Conservation (phyloP, 2,113 vertebrate species). For the Eptesicus fuscus region DNA sequence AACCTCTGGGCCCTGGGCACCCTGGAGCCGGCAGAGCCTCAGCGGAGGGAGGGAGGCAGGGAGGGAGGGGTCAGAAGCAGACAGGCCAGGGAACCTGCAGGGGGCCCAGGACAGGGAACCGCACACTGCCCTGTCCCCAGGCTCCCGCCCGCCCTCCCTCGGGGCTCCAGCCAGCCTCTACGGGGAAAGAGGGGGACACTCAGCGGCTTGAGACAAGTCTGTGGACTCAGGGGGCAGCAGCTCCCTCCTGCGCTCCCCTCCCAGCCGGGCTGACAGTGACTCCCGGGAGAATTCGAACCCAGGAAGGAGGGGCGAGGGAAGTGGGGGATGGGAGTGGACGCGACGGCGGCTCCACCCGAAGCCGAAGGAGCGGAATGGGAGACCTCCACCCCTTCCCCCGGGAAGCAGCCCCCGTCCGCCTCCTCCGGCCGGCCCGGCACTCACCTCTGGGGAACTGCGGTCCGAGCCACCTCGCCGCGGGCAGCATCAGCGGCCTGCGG, state of each 20-base stretch:
- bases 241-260: background rate
- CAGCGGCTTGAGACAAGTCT: background rate
- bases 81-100: background rate
- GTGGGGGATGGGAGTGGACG: constrained; percentile 50
- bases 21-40: background rate
- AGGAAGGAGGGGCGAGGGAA: background rate
- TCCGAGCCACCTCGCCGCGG: constrained; percentile 49
- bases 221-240: background rate
- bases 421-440: constrained; percentile 2
- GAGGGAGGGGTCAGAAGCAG: background rate
- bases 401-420: background rate
- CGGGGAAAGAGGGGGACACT: background rate
- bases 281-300: constrained; percentile 64
- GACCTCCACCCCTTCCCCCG: background rate
- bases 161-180: background rate
- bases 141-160: background rate
- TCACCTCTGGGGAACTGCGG: constrained; percentile 67
- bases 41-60: background rate
- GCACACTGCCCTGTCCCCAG: background rate
- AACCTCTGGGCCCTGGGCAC: background rate
- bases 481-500: constrained; percentile 64
- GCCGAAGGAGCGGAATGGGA: background rate
- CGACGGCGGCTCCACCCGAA: background rate
- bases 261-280: constrained; percentile 20
- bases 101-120: background rate